These are phyloP conservation scores for Heliothis virescens DNA, from an alignment of 1,140 invertebrate species.

Conservation along the genomic window DNA sequence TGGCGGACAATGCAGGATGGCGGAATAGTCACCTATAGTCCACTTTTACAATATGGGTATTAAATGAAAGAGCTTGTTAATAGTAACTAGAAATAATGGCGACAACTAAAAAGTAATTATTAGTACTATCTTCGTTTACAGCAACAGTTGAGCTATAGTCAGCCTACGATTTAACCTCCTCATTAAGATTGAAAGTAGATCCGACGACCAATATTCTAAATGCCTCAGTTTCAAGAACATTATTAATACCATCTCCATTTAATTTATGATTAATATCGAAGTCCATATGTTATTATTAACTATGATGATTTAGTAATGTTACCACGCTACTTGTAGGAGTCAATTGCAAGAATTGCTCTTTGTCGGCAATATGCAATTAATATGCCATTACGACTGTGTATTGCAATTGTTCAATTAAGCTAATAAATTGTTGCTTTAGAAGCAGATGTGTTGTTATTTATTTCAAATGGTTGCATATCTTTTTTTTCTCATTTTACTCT, in stretches of 20 bases:
- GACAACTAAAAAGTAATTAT: too few relatives aligned
- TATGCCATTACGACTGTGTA: constrained; percentile 5
- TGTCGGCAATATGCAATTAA: constrained; percentile 19
- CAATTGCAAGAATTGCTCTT: not conserved
- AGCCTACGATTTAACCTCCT: too few relatives aligned
- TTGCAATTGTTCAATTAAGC: constrained; percentile 19
- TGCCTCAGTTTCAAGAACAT: not conserved
- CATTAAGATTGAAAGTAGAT: too few relatives aligned
- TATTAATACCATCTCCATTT: not conserved
- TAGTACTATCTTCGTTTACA: too few relatives aligned
- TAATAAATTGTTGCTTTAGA: not conserved
- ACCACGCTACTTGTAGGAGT: not conserved
- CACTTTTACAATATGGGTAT: too few relatives aligned
- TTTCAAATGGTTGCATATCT: not conserved
- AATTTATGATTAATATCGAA: constrained; percentile 13
- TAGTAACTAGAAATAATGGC: too few relatives aligned
- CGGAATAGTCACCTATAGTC: too few relatives aligned
- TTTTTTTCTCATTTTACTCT: too few relatives aligned
- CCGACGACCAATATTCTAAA: not conserved
- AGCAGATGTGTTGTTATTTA: not conserved
- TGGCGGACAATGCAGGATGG: too few relatives aligned
- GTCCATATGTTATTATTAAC: not conserved
- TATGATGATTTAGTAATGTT: constrained; percentile 8
- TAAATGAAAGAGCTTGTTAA: too few relatives aligned
- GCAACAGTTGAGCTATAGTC: too few relatives aligned